Evolutionary conservation across 2,113 vertebrate species (phyloP).

Genomic region (Coturnix japonica): DNA sequence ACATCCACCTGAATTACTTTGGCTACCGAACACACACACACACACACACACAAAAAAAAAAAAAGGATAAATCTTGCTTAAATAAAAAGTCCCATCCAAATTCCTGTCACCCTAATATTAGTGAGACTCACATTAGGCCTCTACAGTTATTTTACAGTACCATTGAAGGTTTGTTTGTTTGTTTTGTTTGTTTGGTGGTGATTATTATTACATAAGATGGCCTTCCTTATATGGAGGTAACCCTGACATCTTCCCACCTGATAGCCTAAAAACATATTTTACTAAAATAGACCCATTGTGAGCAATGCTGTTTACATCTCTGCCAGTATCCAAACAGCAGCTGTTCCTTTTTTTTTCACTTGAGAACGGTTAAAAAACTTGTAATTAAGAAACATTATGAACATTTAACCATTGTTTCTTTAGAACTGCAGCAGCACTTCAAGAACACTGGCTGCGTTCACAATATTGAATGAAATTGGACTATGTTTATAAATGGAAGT

Average conservation of each 20-base stretch:
- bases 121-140: background rate
- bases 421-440: background rate
- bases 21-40: background rate
- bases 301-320: background rate
- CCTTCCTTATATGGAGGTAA: background rate
- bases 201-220: background rate
- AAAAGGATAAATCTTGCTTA: background rate
- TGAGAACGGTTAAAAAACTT: conserved; percentile 16
- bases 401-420: background rate
- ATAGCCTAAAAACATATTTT: background rate
- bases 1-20: background rate
- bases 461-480: background rate
- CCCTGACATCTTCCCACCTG: background rate
- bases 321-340: background rate
- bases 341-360: conserved; percentile 14
- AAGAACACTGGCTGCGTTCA: background rate
- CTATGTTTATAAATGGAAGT: background rate
- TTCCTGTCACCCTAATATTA: background rate
- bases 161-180: too few species aligned
- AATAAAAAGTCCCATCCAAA: background rate
- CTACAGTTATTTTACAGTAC: background rate
- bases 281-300: background rate
- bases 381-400: background rate
- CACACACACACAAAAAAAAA: background rate
- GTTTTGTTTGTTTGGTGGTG: too few species aligned